Conservation (phyloP, 2,888 invertebrate genomes). For the Caenorhabditis sp. region DNA sequence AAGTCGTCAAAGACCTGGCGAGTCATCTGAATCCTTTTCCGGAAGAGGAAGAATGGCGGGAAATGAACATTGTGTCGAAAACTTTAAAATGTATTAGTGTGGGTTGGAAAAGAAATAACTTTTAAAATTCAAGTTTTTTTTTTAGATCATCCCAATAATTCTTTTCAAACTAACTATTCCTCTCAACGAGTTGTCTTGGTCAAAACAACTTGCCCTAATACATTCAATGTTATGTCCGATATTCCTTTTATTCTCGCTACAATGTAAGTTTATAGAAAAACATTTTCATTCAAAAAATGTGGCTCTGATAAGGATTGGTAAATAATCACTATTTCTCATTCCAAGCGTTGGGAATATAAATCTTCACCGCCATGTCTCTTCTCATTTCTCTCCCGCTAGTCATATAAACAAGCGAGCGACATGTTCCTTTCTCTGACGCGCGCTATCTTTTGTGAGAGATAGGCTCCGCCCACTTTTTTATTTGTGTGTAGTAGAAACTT, state of each 20-base stretch:
- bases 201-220: constrained; percentile 75
- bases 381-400: background rate
- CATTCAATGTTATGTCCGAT: constrained; percentile 75
- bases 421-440: constrained; percentile 19
- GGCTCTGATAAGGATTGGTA: constrained; percentile 42
- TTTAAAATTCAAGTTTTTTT: constrained; percentile 15
- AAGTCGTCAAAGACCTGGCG: constrained; percentile 18
- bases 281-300: constrained; percentile 3
- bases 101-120: background rate
- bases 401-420: constrained; percentile 18
- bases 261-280: constrained; percentile 40
- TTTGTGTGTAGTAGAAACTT: too few species aligned
- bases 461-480: constrained; percentile 29
- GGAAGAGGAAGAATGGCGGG: constrained; percentile 38
- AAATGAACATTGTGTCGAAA: constrained; percentile 37
- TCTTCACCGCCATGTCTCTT: constrained; percentile 20
- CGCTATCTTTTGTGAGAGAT: constrained; percentile 17
- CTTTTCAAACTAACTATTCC: constrained; percentile 76
- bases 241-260: constrained; percentile 53
- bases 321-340: constrained; percentile 37
- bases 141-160: constrained; percentile 75
- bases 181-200: constrained; percentile 75
- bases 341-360: constrained; percentile 41
- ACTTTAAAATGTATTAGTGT: constrained; percentile 25
- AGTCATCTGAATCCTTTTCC: constrained; percentile 41